Base-by-base conservation (phyloP, 1,140 invertebrate genomes). In the Sycophila sp. region DNA sequence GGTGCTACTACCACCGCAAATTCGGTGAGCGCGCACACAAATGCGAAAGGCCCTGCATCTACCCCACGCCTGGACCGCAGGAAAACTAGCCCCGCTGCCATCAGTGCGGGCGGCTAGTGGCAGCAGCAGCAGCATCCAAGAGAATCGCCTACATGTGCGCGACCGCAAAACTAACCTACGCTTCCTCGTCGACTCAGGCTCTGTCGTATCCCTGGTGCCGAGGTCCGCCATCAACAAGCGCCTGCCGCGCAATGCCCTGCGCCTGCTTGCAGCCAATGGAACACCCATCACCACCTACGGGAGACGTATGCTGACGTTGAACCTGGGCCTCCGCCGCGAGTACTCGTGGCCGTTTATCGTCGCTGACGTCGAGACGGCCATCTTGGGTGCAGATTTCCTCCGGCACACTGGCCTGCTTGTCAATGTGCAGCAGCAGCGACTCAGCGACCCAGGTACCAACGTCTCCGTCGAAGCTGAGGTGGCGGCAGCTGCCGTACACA, bases 201-300 rank as follows among this genome's bases (percentile, higher is more conserved):
- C 42, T 5, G 42, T 45, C 15, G n/a, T n/a, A n/a, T n/a, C n/a
- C n/a, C n/a, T n/a, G n/a, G n/a, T n/a, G n/a, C n/a, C n/a, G n/a
- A n/a, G n/a, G n/a, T n/a, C n/a, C n/a, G n/a, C n/a, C n/a, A n/a
- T n/a, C n/a, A n/a, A n/a, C n/a, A n/a, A n/a, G n/a, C n/a, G n/a
- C n/a, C n/a, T n/a, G n/a, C n/a, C n/a, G n/a, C n/a, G n/a, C n/a
- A n/a, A n/a, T n/a, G n/a, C n/a, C n/a, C 13, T 45, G n/a, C 4
- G 4, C 8, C 22, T 56, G 4, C 49, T 42, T n/a, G 65, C 53
- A 8, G 68, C 69, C 1, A 63, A 63, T 19, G 5, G 13, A 10
- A 58, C 59, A 4, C 8, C 17, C 5, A 70, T 70, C 19, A 32
- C n/a, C 8, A 70, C 68, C 1, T 70, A 63, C 60, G 68, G 71